Percentiles rank a stretch among this genome's conserved stretches.
Evolutionary conservation across 2,888 invertebrate species (phyloP).

Genomic region (Silvanus unidentatus): DNA sequence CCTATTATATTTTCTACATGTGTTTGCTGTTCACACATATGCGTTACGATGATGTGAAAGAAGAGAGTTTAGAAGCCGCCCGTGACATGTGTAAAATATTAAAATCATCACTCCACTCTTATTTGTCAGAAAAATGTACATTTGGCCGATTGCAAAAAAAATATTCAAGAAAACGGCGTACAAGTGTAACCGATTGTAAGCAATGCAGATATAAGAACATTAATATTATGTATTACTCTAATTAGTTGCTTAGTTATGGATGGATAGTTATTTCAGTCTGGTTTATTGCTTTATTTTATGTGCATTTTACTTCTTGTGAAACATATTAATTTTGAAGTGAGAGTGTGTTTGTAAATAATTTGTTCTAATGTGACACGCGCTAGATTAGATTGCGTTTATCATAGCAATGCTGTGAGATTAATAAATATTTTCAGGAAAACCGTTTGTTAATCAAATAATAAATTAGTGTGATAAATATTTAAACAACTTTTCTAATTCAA

Average conservation of each 20-base stretch:
- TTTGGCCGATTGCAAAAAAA: neutral
- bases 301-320: slow-evolving; percentile 14
- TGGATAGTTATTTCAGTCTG: too few species aligned
- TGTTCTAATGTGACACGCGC: slow-evolving; percentile 8
- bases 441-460: too few species aligned
- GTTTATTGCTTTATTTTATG: slow-evolving; percentile 16
- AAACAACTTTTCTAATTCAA: too few species aligned
- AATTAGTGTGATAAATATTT: too few species aligned
- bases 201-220: too few species aligned
- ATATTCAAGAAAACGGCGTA: too few species aligned
- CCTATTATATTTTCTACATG: slow-evolving; percentile 27
- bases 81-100: slow-evolving; percentile 24
- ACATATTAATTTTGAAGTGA: slow-evolving; percentile 13
- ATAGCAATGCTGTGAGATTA: neutral
- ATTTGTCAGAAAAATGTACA: slow-evolving; percentile 14
- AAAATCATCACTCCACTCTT: slow-evolving; percentile 13
- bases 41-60: slow-evolving; percentile 25
- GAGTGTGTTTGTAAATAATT: slow-evolving; percentile 10
- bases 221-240: too few species aligned
- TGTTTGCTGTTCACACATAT: slow-evolving; percentile 23
- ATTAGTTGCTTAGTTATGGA: too few species aligned
- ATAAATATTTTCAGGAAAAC: neutral
- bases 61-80: slow-evolving; percentile 28
- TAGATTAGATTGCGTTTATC: slow-evolving; percentile 8
- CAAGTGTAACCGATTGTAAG: too few species aligned